Evolutionary conservation across 2,797 vertebrate genomes (phyloP).

Genomic region (Phrynocephalus guinanensis): DNA sequence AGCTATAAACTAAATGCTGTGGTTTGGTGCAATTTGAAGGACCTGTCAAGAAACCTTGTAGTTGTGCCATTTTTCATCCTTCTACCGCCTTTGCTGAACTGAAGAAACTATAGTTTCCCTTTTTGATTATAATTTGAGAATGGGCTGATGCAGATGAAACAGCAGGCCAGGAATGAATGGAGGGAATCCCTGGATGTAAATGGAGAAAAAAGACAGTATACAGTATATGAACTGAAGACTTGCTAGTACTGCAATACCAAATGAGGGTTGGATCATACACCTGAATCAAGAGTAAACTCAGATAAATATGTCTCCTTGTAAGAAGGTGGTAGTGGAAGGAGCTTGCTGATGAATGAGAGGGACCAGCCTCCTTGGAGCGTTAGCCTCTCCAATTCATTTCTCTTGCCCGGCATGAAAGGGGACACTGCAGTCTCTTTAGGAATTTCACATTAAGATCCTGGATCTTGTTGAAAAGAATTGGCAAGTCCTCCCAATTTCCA

Average conservation of each 20-base stretch:
- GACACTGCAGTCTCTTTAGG: slow-evolving; percentile 8
- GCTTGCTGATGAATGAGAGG: not conserved
- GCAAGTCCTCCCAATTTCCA: slow-evolving; percentile 13
- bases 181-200: not conserved
- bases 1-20: not conserved
- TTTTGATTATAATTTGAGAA: not conserved
- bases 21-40: not conserved
- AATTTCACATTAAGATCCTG: slow-evolving; percentile 13
- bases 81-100: not conserved
- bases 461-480: not conserved
- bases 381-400: not conserved
- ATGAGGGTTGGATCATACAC: not conserved
- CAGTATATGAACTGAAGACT: not conserved
- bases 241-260: not conserved
- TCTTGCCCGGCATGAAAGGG: not conserved
- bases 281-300: slow-evolving; percentile 5
- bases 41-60: not conserved
- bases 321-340: not conserved
- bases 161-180: not conserved
- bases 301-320: not conserved
- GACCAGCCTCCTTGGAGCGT: not conserved
- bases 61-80: not conserved
- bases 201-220: not conserved
- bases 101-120: not conserved
- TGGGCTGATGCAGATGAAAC: not conserved